Evolutionary conservation across 1,140 invertebrate genomes (phyloP).

Genomic region (Laodelphax striatellus): DNA sequence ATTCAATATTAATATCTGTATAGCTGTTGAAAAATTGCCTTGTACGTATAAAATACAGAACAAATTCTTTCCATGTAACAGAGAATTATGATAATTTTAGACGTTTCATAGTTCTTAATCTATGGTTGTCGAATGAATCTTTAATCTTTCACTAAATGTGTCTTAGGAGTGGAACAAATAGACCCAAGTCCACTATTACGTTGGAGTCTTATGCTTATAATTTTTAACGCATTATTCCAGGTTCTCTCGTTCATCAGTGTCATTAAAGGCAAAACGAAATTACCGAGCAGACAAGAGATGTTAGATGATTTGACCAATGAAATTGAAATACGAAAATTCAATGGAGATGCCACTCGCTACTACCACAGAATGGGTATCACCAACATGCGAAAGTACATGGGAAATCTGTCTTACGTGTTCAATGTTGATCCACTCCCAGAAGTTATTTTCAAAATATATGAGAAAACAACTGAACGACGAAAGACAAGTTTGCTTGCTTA

Average conservation of each 20-base stretch:
- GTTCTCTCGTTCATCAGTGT: conserved; percentile 41
- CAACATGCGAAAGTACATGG: conserved; percentile 33
- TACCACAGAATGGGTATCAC: conserved; percentile 30
- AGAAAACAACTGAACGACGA: background rate
- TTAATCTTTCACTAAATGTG: no score
- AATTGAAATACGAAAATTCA: conserved; percentile 26
- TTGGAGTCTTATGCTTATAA: no score
- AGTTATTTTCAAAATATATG: conserved; percentile 27
- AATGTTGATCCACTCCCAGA: conserved; percentile 23
- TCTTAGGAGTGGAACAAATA: no score
- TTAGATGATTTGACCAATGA: conserved; percentile 28
- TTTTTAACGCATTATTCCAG: conserved; percentile 26
- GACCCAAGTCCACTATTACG: no score
- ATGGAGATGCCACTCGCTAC: conserved; percentile 28
- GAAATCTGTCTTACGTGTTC: conserved; percentile 28
- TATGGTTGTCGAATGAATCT: no score
- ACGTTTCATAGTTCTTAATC: no score
- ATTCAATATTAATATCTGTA: no score
- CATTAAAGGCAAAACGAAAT: conserved; percentile 33
- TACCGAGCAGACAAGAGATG: conserved; percentile 42
- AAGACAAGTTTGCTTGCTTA: background rate
- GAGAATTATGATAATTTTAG: no score
- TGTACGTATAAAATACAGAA: no score
- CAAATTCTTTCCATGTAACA: no score
- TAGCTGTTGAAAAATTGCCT: no score